phyloP scores from a whole-genome alignment of 2,113 vertebrate genomes.

The Chionis minor region DNA sequence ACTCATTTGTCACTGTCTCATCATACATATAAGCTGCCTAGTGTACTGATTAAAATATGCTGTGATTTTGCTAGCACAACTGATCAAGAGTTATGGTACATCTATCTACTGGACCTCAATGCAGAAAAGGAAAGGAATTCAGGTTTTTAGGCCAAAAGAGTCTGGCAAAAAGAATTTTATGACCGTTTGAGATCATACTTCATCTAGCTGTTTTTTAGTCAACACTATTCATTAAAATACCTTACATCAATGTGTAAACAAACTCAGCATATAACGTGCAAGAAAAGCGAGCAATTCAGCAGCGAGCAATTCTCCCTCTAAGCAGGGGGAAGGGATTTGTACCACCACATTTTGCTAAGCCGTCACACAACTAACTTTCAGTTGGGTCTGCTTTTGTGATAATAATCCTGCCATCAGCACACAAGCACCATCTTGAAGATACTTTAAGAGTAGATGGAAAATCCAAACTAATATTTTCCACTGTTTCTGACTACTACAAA shows the following conservation, averaged over 20 bases:
- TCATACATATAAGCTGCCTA: accelerated
- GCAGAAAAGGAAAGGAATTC: background rate
- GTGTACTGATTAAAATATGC: background rate
- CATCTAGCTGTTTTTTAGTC: background rate
- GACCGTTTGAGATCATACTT: background rate
- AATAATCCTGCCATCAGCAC: constrained; percentile 34
- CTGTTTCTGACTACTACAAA: background rate
- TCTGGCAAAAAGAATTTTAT: background rate
- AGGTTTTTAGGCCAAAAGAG: background rate
- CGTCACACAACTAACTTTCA: background rate
- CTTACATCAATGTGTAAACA: background rate
- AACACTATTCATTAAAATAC: background rate
- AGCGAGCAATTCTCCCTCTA: background rate
- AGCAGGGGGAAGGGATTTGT: background rate
- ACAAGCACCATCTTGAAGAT: constrained; percentile 32
- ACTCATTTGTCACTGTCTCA: background rate
- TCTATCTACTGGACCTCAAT: background rate
- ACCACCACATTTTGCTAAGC: background rate
- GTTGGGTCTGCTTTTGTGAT: constrained; percentile 52
- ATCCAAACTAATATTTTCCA: constrained; percentile 44
- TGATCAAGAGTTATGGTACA: background rate
- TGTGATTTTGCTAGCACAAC: background rate
- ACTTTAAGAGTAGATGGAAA: constrained; percentile 42
- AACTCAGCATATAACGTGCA: background rate
- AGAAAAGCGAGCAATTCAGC: background rate